Evolutionary conservation across 23 tunicate genomes (phyloP), one percentile per base, ranked within the genome.

Genomic region (Styela plicata): DNA sequence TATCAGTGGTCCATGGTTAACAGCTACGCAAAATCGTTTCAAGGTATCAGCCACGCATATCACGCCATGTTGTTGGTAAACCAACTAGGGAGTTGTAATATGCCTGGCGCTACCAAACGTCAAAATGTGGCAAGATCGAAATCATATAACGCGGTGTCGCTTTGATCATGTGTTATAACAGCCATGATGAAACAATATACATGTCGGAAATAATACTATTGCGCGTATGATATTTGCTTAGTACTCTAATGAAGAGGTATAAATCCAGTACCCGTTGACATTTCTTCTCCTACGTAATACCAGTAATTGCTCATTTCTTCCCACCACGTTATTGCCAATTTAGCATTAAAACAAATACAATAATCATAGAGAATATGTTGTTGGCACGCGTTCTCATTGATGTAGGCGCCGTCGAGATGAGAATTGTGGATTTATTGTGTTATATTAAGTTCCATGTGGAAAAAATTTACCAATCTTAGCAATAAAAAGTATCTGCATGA

Each of bases 191-290:
- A 71, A 71, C 77, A 71, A 71, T 71, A 71, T 71, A 71, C 77
- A 71, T 71, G 77, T 71, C 77, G 77, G 77, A 71, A 71, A 32
- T 32, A 32, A 71, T 71, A 71, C 77, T 36, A 71, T 34, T 34
- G 32, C 37, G 36, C 77, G 36, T 71, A 28, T 30, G 37, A 21
- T 71, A 71, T 71, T 71, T 71, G 34, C 77, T 28, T 34, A 30
- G 77, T 71, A 34, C 34, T 71, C 77, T 71, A 71, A 71, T 71
- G 77, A 71, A 71, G 77, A 71, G 77, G 77, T 34, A 71, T 71
- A 71, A 71, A 71, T 71, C 77, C 35, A 71, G 77, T 31, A 36
- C 10, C 37, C 32, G 29, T 20, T 71, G 77, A 71, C 77, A 34
- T 71, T 33, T 33, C 34, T 71, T 71, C 36, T 16, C 18, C 77